phyloP scores from a whole-genome alignment of 2,888 invertebrate species.

The Diadegma fenestrale region DNA sequence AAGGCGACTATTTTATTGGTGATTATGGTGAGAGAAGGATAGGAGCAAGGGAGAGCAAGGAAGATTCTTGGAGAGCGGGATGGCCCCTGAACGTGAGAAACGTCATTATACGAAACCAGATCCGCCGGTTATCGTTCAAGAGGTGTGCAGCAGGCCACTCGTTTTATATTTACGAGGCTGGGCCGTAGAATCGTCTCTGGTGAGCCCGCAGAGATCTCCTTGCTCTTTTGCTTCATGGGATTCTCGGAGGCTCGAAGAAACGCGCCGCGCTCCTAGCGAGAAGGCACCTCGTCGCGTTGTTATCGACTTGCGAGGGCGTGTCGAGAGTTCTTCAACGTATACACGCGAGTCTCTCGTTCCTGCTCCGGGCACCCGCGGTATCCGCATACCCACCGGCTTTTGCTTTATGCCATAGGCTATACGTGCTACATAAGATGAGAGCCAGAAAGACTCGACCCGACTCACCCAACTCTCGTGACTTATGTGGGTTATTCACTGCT shows the following conservation, averaged over 20 bases:
- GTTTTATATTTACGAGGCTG: constrained; percentile 68
- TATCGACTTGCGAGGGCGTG: constrained; percentile 71
- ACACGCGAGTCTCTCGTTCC: constrained; percentile 42
- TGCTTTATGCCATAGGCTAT: constrained; percentile 31
- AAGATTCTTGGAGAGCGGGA: constrained; percentile 21
- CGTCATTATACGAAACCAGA: constrained; percentile 71
- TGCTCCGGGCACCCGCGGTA: constrained; percentile 26
- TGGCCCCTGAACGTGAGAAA: constrained; percentile 64
- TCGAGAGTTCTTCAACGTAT: constrained; percentile 50
- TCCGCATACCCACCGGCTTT: constrained; percentile 31
- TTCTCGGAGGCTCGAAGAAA: constrained; percentile 37
- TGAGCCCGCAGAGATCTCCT: constrained; percentile 29
- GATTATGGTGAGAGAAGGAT: constrained; percentile 16
- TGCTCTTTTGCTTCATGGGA: neutral
- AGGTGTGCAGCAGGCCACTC: constrained; percentile 45
- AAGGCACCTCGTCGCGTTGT: constrained; percentile 56
- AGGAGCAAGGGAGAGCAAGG: constrained; percentile 2
- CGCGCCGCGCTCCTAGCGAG: constrained; percentile 29
- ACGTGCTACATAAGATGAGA: constrained; percentile 35
- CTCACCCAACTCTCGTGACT: constrained; percentile 61
- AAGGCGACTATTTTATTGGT: constrained; percentile 52
- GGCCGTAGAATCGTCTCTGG: constrained; percentile 34
- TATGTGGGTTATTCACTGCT: constrained; percentile 73
- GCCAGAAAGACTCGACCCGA: constrained; percentile 36
- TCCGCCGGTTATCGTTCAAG: constrained; percentile 66